Base-by-base conservation (phyloP, 2,113 vertebrate species). In the Ptychochromis oligacanthus region DNA sequence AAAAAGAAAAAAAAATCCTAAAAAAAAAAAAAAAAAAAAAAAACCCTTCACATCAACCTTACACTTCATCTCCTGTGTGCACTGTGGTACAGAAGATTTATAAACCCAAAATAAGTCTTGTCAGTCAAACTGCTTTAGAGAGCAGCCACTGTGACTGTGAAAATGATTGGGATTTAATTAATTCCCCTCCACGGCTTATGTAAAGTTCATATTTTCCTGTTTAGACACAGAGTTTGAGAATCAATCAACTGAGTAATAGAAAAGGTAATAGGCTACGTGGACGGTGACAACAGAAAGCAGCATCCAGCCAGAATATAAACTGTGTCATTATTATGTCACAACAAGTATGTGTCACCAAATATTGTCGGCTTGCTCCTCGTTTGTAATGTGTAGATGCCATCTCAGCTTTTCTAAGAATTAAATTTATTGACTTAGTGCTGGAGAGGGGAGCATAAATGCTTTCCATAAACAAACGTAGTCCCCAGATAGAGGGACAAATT, bases 171-270 rank as follows among this genome's bases (percentile, higher is more conserved):
- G 86, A 90, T 94, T 95, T 94, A 94, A 94, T 95, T 91, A 93
- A 93, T 93, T 93, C 88, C 88, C 86, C 87, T 90, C 87, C 82
- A 88, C 77, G 40, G 90, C 88, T 94, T 93, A 93, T 93, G 89
- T 89, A 85, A 91, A 91, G 91, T 93, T 94, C 84, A 93, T 93
- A 94, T 93, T 92, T 90, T 56, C 87, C 82, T 92, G 92, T 93
- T 94, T 91, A 91, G 92, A 93, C 87, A 91, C 88, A 86, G 91
- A 89, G 89, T 91, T 92, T 93, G 89, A 93, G 87, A 92, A 90
- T 93, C 93, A 95, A 94, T 95, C 93, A 93, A 79, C 84, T 94
- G 92, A 93, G 87, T 93, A 95, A 95, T 95, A 89, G 94, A 92
- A 92, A 91, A 88, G 90, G 88, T 94, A 93, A 93, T 92, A 87